These are phyloP conservation scores for Zaprionus lineosus DNA, from an alignment of 2,888 invertebrate genomes.

Conservation along the genomic window DNA sequence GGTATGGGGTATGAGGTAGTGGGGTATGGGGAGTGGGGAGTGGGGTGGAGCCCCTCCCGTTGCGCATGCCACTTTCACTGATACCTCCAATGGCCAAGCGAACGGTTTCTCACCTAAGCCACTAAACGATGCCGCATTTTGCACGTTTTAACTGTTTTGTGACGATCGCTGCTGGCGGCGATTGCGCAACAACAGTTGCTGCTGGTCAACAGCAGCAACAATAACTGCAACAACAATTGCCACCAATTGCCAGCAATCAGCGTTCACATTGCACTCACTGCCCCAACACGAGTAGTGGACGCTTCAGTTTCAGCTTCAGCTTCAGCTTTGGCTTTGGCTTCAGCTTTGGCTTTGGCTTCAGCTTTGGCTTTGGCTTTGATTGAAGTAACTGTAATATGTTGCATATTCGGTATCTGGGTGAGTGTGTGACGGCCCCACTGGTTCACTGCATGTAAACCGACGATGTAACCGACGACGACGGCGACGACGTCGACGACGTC, in stretches of 20 bases:
- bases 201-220: conserved; percentile 19
- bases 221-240: conserved; percentile 9
- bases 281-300: conserved; percentile 12
- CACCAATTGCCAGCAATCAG: conserved; percentile 30
- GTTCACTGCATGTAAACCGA: too few species aligned
- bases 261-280: neutral
- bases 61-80: conserved; percentile 74
- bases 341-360: conserved; percentile 18
- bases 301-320: conserved; percentile 16
- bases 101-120: conserved; percentile 54
- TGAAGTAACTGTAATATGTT: conserved; percentile 58
- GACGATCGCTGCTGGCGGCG: conserved; percentile 19
- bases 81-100: conserved; percentile 39
- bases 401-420: conserved; percentile 67
- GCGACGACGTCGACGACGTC: too few species aligned
- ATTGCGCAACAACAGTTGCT: conserved; percentile 55
- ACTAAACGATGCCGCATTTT: conserved; percentile 48
- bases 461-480: too few species aligned
- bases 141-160: conserved; percentile 45
- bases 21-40: neutral
- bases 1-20: neutral
- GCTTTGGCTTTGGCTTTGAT: conserved; percentile 38
- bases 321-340: conserved; percentile 22
- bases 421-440: conserved; percentile 72
- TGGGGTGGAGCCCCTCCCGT: too few species aligned